Evolutionary conservation across 1,140 invertebrate species (phyloP).

Genomic region (Hydropsyche tenuis): DNA sequence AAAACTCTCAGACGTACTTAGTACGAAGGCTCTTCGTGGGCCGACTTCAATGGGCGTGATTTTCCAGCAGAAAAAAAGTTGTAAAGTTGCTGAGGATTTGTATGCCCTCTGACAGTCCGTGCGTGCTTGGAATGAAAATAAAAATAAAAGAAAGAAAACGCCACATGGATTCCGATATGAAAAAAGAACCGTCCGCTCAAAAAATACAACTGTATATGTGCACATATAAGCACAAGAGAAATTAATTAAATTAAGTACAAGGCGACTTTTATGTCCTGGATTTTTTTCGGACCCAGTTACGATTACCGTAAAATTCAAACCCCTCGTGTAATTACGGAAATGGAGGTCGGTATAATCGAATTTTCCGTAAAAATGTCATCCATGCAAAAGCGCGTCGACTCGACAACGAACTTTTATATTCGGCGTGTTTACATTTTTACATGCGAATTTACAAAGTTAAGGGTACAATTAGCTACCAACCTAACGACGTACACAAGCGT

Average conservation of each 20-base stretch:
- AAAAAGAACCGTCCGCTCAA: not conserved
- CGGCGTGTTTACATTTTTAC: constrained; percentile 14
- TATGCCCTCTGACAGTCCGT: not conserved
- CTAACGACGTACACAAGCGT: not conserved
- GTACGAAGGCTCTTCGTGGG: not conserved
- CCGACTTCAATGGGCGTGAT: constrained; percentile 6
- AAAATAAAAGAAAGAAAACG: not conserved
- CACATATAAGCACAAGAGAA: not conserved
- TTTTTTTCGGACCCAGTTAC: constrained; percentile 8
- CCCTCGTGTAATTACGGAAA: constrained; percentile 15
- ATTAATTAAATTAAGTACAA: constrained; percentile 19
- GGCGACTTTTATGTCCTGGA: not conserved
- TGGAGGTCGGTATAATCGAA: constrained; percentile 21
- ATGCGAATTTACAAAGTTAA: not conserved
- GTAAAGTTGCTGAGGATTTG: not conserved
- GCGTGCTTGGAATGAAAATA: constrained; percentile 6
- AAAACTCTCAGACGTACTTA: not conserved
- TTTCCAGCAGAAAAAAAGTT: constrained; percentile 11
- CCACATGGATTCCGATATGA: too few species aligned
- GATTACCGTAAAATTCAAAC: constrained; percentile 13
- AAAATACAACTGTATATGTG: not conserved
- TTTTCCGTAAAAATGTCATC: constrained; percentile 24
- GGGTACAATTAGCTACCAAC: not conserved
- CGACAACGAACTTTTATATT: constrained; percentile 17
- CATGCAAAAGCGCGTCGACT: constrained; percentile 6